Conservation (phyloP, 2,113 vertebrate species). For the Dromas ardeola region DNA sequence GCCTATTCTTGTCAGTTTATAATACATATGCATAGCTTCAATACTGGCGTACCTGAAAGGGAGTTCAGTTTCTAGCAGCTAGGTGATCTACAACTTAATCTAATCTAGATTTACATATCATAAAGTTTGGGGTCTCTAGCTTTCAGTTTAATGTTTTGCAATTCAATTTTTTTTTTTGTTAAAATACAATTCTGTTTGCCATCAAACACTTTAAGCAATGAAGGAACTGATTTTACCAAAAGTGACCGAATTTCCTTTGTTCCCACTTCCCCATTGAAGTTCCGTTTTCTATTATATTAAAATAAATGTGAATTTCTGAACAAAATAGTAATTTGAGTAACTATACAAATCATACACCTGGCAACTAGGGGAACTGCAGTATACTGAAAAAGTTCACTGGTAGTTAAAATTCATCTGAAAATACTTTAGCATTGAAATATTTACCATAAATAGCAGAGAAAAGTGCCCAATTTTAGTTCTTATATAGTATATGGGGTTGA, state of each 20-base stretch:
- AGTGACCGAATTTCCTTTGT: background rate
- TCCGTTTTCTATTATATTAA: background rate
- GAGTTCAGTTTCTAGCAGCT: background rate
- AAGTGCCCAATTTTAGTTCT: background rate
- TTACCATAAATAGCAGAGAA: background rate
- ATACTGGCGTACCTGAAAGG: background rate
- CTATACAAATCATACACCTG: background rate
- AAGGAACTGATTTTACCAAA: background rate
- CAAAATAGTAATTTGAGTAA: background rate
- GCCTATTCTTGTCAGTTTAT: background rate
- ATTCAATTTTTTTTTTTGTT: background rate
- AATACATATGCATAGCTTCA: background rate
- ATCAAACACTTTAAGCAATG: background rate
- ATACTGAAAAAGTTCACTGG: background rate
- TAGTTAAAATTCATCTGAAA: background rate
- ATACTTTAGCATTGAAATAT: background rate
- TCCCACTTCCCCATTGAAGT: background rate
- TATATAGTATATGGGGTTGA: rapidly evolving
- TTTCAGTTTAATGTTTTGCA: background rate
- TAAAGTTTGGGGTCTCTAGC: background rate
- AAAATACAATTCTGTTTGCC: background rate
- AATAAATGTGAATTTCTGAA: background rate
- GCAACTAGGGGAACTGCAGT: background rate
- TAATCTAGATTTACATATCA: background rate
- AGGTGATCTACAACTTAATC: background rate